Evolutionary conservation across 2,113 vertebrate species (phyloP), one percentile per base, ranked within the genome.

Genomic region (Tyto alba): DNA sequence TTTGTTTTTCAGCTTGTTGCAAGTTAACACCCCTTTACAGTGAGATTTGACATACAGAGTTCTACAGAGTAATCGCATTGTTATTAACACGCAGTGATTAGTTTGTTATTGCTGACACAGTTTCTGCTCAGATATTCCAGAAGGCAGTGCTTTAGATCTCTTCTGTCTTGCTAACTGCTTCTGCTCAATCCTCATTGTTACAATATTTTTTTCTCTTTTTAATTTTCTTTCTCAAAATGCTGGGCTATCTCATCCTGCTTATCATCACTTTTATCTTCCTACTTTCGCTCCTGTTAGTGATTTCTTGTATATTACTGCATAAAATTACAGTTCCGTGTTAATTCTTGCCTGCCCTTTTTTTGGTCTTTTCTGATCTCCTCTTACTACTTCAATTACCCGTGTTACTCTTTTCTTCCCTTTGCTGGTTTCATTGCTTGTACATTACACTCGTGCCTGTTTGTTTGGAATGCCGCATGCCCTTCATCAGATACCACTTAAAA

Each of bases 401-500:
- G 26, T 84, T 77, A 41, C 15, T 64, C 1, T 63, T 75, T 43
- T 89, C 21, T 47, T 81, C 27, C 30, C 18, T 68, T 36, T 71
- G 27, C 40, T 62, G 19, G 2, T 69, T 86, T 84, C 26, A 34
- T 36, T 90, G 38, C 41, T 55, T 76, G 4, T n/a, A n/a, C 16
- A 6, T 76, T 64, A 32, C 45, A 29, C 7, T 84, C 0, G 0
- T 45, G 41, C n/a, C 50, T 91, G 0, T 88, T 71, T 68, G 14
- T 87, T 85, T 89, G 78, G 48, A 63, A 50, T 52, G 52, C 18
- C 57, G 17, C 4, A 0, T 62, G 45, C 55, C 57, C 30, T 59
- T 76, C 23, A 30, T 47, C 52, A 85, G 48, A 29, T 67, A 45
- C 22, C 6, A 15, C 13, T 67, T 22, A 21, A 85, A 38, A 62